Percentiles rank a stretch among this genome's conserved stretches.
Conservation (phyloP, 2,888 invertebrate species). For the Ferrisia virgata region DNA sequence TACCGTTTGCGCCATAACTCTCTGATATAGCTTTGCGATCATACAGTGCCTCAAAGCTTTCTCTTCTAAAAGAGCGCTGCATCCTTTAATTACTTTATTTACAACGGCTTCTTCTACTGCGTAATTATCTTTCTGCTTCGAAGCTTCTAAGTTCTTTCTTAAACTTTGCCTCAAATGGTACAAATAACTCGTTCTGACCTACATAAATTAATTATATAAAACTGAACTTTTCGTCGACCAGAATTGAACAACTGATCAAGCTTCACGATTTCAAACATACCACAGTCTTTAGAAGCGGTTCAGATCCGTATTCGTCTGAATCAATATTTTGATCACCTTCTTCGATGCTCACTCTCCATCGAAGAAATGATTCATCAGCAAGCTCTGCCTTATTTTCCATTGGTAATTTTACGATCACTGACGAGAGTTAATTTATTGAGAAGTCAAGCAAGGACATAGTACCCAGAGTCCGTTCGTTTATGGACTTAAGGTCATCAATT, state of each 20-base stretch:
- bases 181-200: constrained; percentile 25
- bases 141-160: constrained; percentile 32
- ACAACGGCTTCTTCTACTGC: constrained; percentile 22
- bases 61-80: constrained; percentile 49
- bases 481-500: not conserved
- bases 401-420: not conserved
- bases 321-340: constrained; percentile 1
- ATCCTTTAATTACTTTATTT: constrained; percentile 46
- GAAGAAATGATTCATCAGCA: constrained; percentile 36
- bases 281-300: constrained; percentile 21
- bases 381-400: not conserved
- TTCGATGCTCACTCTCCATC: constrained; percentile 39
- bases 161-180: constrained; percentile 35
- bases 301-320: not conserved
- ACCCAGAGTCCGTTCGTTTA: not conserved
- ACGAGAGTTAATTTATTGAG: not conserved
- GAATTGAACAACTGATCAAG: not conserved
- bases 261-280: no score
- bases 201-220: not conserved
- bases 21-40: constrained; percentile 50
- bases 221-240: not conserved
- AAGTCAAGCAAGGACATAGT: not conserved
- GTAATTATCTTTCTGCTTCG: constrained; percentile 19
- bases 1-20: constrained; percentile 50
- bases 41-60: constrained; percentile 50